Evolutionary conservation across 2,113 vertebrate genomes (phyloP).

Genomic region (Spea bombifrons): DNA sequence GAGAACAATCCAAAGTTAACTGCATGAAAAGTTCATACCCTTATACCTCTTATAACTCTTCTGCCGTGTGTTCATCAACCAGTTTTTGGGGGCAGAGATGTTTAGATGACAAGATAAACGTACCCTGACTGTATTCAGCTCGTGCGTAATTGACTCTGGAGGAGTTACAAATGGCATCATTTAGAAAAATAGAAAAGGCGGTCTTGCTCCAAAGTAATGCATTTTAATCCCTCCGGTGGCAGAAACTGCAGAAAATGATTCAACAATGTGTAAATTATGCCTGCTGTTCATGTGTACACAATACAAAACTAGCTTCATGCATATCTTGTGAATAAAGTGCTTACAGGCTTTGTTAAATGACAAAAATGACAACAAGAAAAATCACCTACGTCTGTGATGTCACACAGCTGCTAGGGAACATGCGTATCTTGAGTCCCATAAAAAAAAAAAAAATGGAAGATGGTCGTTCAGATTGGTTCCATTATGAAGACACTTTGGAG

Average conservation of each 20-base stretch:
- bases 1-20: neutral
- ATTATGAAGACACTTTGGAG: too few relatives aligned
- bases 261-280: neutral
- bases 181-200: slow-evolving; percentile 3
- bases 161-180: slow-evolving; percentile 15
- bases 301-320: too few relatives aligned
- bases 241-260: slow-evolving; percentile 1
- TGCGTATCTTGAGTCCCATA: too few relatives aligned
- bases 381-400: too few relatives aligned
- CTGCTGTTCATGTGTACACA: neutral
- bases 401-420: too few relatives aligned
- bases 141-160: slow-evolving; percentile 17
- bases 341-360: too few relatives aligned
- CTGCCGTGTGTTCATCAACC: slow-evolving; percentile 3
- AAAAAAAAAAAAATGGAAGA: too few relatives aligned
- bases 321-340: too few relatives aligned
- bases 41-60: neutral
- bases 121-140: neutral
- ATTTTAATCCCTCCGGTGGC: slow-evolving; percentile 7
- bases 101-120: slow-evolving; percentile 23
- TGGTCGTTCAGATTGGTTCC: too few relatives aligned
- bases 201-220: neutral
- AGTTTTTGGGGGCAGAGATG: neutral
- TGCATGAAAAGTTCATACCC: neutral
- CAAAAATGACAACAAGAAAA: too few relatives aligned